Base-by-base conservation (phyloP, 1,140 invertebrate species). In the Andricus grossulariae region DNA sequence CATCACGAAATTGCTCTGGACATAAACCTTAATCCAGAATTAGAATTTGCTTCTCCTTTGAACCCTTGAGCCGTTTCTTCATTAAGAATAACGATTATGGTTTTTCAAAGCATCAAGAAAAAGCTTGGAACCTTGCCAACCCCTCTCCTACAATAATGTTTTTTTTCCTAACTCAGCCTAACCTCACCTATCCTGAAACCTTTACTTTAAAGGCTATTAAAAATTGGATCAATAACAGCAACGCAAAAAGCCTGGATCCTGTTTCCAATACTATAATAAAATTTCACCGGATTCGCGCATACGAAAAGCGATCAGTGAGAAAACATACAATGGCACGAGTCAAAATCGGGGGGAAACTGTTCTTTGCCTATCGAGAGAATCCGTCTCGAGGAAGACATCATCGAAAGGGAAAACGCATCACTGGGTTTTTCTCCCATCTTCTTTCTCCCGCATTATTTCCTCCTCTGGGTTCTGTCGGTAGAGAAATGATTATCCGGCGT, bases 1-100 rank as follows among this genome's bases (percentile, higher is more conserved):
- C 81, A 85, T 80, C 83, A 80, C 83, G 83, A 87, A 85, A 89
- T 88, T 87, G 80, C 83, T 77, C 82, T 77, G 72, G 32, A 79
- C 84, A 81, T 87, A 86, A 88, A 88, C 86, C 81, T 87, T 86
- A 87, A 88, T 90, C 82, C 87, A 77, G 76, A 87, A 87, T 88
- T 86, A 88, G 84, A 86, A 88, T 85, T 83, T 78, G 50, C 77
- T 73, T n/a, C 70, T 71, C 77, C 66, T 25, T 21, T 66, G 73
- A 71, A 77, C 77, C 57, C 66, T 71, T 71, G 45, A 74, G 55
- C 75, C 60, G 10, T 45, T 45, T 45, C 39, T 45, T 45, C 39
- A 45, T 45, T 8, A 45, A 45, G 39, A 45, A 45, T 45, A 45
- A 45, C 39, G 39, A 45, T 45, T 11, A 45, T 11, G 39, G 39